Conservation (phyloP, 2,113 vertebrate species). For the Callocephalon fimbriatum region DNA sequence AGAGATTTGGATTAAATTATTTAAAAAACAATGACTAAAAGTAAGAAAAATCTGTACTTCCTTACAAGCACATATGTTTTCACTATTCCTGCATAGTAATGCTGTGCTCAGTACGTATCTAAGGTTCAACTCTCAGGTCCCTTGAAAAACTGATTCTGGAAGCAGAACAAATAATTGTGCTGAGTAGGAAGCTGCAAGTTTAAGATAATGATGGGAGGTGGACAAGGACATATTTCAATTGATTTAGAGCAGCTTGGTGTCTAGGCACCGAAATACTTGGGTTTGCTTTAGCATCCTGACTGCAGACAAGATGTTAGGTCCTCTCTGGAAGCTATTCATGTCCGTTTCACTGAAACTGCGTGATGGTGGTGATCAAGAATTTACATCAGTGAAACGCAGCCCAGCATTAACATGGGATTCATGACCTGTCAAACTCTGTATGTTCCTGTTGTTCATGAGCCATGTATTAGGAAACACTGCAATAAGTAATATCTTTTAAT, state of each 20-base stretch:
- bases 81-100: neutral
- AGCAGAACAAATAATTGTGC: neutral
- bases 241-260: neutral
- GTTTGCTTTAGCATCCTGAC: neutral
- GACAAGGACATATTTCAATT: neutral
- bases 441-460: neutral
- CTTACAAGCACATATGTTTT: neutral
- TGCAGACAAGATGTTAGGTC: neutral
- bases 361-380: neutral
- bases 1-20: neutral
- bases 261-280: neutral
- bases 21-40: neutral
- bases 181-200: neutral
- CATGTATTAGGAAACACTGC: neutral
- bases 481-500: neutral
- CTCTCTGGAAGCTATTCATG: neutral
- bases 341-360: neutral
- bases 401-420: neutral
- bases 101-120: neutral
- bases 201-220: neutral
- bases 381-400: neutral
- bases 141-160: neutral
- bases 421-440: neutral
- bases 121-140: neutral
- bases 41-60: neutral